Evolutionary conservation across 2,797 vertebrate genomes (phyloP).

Genomic region (Oreochromis mossambicus): DNA sequence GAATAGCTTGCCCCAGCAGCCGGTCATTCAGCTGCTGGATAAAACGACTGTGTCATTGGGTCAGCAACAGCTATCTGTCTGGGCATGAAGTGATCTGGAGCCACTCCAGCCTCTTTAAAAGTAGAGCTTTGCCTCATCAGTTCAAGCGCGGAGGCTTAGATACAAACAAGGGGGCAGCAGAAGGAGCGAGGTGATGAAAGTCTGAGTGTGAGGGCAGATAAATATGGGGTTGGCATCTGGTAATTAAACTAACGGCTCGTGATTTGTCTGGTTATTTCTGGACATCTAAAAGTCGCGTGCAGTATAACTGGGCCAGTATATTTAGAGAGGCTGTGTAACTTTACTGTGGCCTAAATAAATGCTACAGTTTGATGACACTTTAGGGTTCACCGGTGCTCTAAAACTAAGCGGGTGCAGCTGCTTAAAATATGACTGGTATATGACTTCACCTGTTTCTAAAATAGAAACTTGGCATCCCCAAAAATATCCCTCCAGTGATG

Average conservation of each 20-base stretch:
- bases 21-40: constrained; percentile 6
- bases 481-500: constrained; percentile 35
- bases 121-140: constrained; percentile 38
- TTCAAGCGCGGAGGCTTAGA: background rate
- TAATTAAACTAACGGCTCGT: constrained; percentile 43
- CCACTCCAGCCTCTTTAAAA: constrained; percentile 49
- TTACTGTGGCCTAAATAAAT: constrained; percentile 52
- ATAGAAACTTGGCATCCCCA: constrained; percentile 21
- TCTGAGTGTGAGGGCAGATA: constrained; percentile 37
- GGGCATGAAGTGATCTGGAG: constrained; percentile 45
- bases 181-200: constrained; percentile 34
- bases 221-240: constrained; percentile 32
- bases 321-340: constrained; percentile 60
- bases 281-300: constrained; percentile 52
- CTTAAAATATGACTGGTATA: constrained; percentile 23
- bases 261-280: constrained; percentile 63
- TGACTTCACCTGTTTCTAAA: constrained; percentile 50
- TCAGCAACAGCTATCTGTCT: constrained; percentile 54
- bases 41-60: constrained; percentile 57
- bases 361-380: constrained; percentile 29
- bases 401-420: constrained; percentile 33
- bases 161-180: background rate
- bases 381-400: background rate
- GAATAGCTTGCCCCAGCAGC: constrained; percentile 18
- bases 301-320: constrained; percentile 64